A percentile compares a stretch with the other conserved stretches of the same genome.
These are phyloP conservation scores for Drosophila sordidula DNA, from an alignment of 2,888 invertebrate species.

Conservation along the genomic window DNA sequence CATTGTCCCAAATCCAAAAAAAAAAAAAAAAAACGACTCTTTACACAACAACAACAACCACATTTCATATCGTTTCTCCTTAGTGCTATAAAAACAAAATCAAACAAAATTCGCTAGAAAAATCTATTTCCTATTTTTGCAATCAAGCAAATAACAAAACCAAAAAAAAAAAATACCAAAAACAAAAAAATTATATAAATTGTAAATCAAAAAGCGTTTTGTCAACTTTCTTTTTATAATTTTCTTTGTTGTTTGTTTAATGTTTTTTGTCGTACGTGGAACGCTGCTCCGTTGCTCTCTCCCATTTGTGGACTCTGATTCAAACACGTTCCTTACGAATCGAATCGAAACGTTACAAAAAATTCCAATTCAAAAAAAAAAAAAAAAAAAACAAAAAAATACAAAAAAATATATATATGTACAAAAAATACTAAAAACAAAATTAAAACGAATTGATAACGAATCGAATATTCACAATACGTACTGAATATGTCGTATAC, in stretches of 20 bases:
- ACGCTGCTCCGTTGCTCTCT: slow-evolving; percentile 82
- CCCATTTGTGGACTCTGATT: slow-evolving; percentile 60
- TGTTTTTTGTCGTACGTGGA: slow-evolving; percentile 83
- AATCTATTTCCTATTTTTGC: slow-evolving; percentile 33
- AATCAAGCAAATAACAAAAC: slow-evolving; percentile 18
- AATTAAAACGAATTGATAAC: slow-evolving; percentile 34
- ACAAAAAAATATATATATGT: slow-evolving; percentile 1
- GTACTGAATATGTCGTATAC: slow-evolving; percentile 61
- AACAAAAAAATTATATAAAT: slow-evolving; percentile 27
- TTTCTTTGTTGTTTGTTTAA: slow-evolving; percentile 80
- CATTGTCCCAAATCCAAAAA: slow-evolving; percentile 48
- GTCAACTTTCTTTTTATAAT: slow-evolving; percentile 74
- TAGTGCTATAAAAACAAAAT: slow-evolving; percentile 33
- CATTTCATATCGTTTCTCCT: slow-evolving; percentile 74
- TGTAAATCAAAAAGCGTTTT: slow-evolving; percentile 65
- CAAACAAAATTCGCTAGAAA: slow-evolving; percentile 45
- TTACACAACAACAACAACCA: slow-evolving; percentile 73
- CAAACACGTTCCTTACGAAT: slow-evolving; percentile 70
- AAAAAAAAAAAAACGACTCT: slow-evolving; percentile 48
- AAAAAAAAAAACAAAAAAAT: slow-evolving; percentile 15
- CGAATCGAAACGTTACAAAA: slow-evolving; percentile 62
- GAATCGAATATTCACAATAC: slow-evolving; percentile 60
- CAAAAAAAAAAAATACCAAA: slow-evolving; percentile 29
- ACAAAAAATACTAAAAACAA: slow-evolving; percentile 35
- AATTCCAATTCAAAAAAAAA: slow-evolving; percentile 59